Evolutionary conservation across 2,113 vertebrate species (phyloP).

Genomic region (Menura novaehollandiae): DNA sequence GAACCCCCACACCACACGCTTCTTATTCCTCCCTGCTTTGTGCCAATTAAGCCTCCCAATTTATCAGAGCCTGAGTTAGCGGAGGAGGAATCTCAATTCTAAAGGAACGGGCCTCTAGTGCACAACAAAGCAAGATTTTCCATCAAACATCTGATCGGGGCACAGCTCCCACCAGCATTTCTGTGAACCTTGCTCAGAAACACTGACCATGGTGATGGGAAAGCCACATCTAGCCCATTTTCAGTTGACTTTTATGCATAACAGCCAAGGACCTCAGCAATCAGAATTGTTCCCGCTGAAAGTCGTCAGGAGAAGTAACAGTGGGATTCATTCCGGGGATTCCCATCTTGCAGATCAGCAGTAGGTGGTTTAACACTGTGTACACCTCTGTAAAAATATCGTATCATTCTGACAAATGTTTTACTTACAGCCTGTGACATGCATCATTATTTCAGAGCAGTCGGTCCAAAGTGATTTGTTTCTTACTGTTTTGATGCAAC

Average conservation of each 20-base stretch:
- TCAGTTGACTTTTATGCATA: neutral
- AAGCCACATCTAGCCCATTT: neutral
- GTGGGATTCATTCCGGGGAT: neutral
- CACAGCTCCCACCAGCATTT: neutral
- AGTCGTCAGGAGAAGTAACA: neutral
- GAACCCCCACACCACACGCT: neutral
- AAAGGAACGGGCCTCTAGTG: neutral
- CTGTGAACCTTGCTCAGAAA: neutral
- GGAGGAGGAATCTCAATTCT: neutral
- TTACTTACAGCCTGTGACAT: neutral
- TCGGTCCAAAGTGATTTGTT: neutral
- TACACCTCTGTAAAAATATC: neutral
- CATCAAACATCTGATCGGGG: neutral
- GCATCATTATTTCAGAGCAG: neutral
- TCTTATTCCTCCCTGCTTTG: neutral
- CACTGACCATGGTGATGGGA: neutral
- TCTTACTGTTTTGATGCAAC: neutral
- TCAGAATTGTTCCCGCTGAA: neutral
- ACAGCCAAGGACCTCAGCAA: neutral
- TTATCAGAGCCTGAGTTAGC: neutral
- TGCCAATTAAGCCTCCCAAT: neutral
- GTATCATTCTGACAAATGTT: neutral
- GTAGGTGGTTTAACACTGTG: neutral
- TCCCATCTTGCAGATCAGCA: accelerated
- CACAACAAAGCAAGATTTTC: neutral